A percentile compares a stretch with the other conserved stretches of the same genome.
Conservation (phyloP, 2,888 invertebrate genomes). For the Epiperipatus broadwayi region DNA sequence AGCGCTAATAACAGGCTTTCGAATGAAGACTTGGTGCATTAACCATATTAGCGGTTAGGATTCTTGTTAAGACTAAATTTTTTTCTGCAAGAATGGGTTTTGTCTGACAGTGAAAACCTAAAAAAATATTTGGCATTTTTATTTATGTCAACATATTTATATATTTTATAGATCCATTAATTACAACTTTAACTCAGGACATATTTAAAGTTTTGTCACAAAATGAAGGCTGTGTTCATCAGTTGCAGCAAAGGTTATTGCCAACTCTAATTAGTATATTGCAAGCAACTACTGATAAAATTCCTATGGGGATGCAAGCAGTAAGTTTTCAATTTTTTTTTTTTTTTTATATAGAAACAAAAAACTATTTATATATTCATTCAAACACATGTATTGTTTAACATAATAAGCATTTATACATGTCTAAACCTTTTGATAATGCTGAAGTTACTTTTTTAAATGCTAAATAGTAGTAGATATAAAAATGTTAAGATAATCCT, state of each 20-base stretch:
- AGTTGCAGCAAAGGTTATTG: conserved; percentile 42
- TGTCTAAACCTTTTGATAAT: too few species aligned
- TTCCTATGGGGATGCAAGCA: conserved; percentile 28
- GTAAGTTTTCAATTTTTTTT: conserved; percentile 25
- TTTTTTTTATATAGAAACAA: conserved; percentile 23
- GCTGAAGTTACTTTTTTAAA: too few species aligned
- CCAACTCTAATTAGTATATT: conserved; percentile 44
- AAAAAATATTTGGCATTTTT: conserved; percentile 8
- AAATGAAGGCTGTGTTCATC: conserved; percentile 38
- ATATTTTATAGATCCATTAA: conserved; percentile 36
- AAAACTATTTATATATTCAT: too few species aligned
- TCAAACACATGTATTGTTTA: too few species aligned
- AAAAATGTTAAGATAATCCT: too few species aligned
- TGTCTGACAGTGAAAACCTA: too few species aligned
- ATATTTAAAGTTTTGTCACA: conserved; percentile 42
- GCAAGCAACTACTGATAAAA: conserved; percentile 30
- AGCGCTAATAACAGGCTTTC: too few species aligned
- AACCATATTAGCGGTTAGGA: too few species aligned
- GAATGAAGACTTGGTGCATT: too few species aligned
- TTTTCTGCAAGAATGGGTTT: not conserved
- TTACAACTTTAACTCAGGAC: conserved; percentile 41
- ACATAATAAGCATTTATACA: too few species aligned
- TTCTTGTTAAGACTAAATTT: too few species aligned
- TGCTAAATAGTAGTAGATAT: too few species aligned
- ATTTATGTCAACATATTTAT: conserved; percentile 4